Conservation (phyloP, 2,888 invertebrate genomes). For the Melolontha melolontha region DNA sequence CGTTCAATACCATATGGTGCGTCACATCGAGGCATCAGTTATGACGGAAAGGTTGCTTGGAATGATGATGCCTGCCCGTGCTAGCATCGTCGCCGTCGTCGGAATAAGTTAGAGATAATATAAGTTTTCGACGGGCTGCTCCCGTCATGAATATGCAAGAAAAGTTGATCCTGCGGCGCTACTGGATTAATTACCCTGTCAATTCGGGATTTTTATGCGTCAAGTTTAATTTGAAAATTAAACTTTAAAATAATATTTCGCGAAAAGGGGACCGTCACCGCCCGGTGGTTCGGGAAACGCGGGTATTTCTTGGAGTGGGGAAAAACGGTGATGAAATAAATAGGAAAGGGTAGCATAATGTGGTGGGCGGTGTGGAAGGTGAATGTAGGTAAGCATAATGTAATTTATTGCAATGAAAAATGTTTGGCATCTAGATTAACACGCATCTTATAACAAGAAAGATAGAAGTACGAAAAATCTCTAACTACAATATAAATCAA, state of each 20-base stretch:
- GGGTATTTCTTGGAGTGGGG: too few relatives aligned
- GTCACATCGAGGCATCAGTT: conserved; percentile 13
- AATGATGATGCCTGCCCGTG: conserved; percentile 16
- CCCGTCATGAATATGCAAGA: conserved; percentile 43
- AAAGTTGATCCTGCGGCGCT: conserved; percentile 41
- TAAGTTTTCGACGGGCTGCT: conserved; percentile 40
- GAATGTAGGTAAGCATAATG: too few relatives aligned
- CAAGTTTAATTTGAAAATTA: conserved; percentile 41
- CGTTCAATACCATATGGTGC: conserved; percentile 5
- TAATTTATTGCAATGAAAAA: too few relatives aligned
- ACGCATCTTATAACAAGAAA: too few relatives aligned
- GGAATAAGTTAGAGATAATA: conserved; percentile 45
- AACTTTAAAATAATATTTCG: conserved; percentile 41
- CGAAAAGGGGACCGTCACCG: conserved; percentile 9
- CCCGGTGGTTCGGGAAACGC: too few relatives aligned
- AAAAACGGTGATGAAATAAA: too few relatives aligned
- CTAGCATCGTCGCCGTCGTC: conserved; percentile 12
- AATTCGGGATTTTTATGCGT: conserved; percentile 43
- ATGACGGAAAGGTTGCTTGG: conserved; percentile 28
- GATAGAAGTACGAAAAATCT: too few relatives aligned
- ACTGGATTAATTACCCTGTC: conserved; percentile 43
- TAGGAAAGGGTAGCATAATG: too few relatives aligned
- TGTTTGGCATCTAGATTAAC: too few relatives aligned
- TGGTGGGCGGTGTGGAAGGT: too few relatives aligned
- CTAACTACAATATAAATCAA: too few relatives aligned